phyloP scores from a whole-genome alignment of 2,797 vertebrate genomes.

The Myotis planiceps region DNA sequence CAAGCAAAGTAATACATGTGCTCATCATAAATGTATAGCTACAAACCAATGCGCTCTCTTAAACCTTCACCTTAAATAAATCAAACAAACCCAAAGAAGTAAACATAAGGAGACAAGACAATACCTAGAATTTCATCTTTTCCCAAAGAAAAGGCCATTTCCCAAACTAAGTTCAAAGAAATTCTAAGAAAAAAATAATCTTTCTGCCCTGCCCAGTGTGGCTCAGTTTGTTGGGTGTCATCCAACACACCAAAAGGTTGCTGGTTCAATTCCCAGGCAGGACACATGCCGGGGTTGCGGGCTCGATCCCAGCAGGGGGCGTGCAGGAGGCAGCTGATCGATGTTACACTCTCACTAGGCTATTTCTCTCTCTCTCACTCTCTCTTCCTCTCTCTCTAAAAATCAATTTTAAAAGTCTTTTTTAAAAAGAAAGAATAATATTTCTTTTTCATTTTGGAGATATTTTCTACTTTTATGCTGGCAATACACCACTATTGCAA shows the following conservation, averaged over 20 bases:
- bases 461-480: neutral
- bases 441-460: neutral
- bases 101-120: neutral
- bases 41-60: neutral
- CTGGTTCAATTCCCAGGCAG: neutral
- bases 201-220: neutral
- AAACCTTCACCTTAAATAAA: neutral
- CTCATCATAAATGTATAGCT: neutral
- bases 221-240: neutral
- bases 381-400: neutral
- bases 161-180: constrained; percentile 29
- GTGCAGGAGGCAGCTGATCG: neutral
- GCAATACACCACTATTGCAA: neutral
- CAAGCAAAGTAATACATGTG: neutral
- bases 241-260: neutral
- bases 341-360: neutral
- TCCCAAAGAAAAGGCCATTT: constrained; percentile 18
- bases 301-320: neutral
- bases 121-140: constrained; percentile 6
- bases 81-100: neutral
- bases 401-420: neutral
- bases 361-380: neutral
- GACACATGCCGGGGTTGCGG: neutral
- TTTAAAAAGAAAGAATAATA: neutral
- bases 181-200: constrained; percentile 42